Evolutionary conservation across 2,797 vertebrate species (phyloP), one percentile per base, ranked within the genome.

Genomic region (Thripadectes ignobilis): DNA sequence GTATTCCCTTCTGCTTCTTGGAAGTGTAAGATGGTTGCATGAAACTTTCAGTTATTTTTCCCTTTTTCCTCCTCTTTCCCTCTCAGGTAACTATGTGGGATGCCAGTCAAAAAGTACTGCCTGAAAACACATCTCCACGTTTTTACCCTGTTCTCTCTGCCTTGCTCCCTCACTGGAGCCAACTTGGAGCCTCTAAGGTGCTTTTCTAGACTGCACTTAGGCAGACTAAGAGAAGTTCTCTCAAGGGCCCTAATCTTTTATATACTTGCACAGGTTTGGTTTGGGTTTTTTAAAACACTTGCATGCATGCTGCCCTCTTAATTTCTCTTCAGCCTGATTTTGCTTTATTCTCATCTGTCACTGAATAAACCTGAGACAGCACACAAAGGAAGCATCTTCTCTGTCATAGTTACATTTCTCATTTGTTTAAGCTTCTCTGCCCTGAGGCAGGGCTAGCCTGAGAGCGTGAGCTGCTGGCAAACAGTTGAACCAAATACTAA

Each of bases 61-160:
- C 1, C 10, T 69, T 39, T 61, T 14, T 0, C 0, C 13, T 17
- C 13, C 3, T 17, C 20, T 52, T 85, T 59, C 12, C 2, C 0
- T 75, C 11, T 30, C 2, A 0, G 16, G 66, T 78, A 72, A 72
- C 61, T 49, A 52, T 3, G n/a, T 48, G 14, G 7, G 22, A 76
- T 36, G 9, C 21, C 17, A 76, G 32, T 71, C 10, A 76, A 58
- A 81, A 73, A 75, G 3, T 30, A 57, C 19, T 62, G 39, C 54
- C 43, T 75, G 48, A 87, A 78, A 91, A 75, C 10, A 45, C 43
- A 41, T 8, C 2, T 51, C 10, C 14, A 11, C 39, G 12, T 36
- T 71, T 83, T 74, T 74, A 49, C 14, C 20, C 16, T 24, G 13
- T 85, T 87, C 5, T 18, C 12, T 16, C 17, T 21, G 7, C 23